Evolutionary conservation across 2,797 vertebrate species (phyloP), one percentile per base, ranked within the genome.

Genomic region (Squalus acanthias): DNA sequence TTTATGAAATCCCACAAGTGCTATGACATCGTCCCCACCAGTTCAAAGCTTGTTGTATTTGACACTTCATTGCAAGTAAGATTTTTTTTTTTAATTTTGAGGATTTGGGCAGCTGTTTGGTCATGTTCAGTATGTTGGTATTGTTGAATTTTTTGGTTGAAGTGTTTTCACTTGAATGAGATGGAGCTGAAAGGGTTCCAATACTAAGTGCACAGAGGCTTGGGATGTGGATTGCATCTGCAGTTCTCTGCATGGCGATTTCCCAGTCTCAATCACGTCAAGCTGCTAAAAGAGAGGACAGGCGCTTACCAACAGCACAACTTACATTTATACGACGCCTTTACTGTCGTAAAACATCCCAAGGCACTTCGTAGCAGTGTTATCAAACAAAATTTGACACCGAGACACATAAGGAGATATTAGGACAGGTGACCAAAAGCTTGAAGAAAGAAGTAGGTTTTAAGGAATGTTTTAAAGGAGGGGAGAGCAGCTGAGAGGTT

Each of bases 1-100:
- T 99, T 99, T 98, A 99, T 99, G 99, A 99, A 98, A 98, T 99
- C 98, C 96, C 99, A 99, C 98, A 99, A 99, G 98, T 99, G 99
- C 97, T 99, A 99, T 0, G 99, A 99, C 98, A 99, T 99, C 97
- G 98, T 99, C 97, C 99, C 99, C 0, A 99, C 99, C 96, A 99
- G 99, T 97, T 99, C 99, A 96, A 99, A 99, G 97, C 98, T 99
- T 96, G 99, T 99, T 96, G 99, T 99, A 97, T 99, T 99, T 94
- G 99, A 99, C 97, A 99, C 99, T 96, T 99, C 99, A 0, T 98
- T 99, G 97, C 99, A 99, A 98, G 99, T 99, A 97, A 98, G 98
- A 97, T 53, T 79, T 96, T 6, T 96, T 65, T 9, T 15, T 97
- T 29, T 63, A 46, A 67, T 95, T 74, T 53, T 95, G 69, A 74